Evolutionary conservation across 2,797 vertebrate species (phyloP).

Genomic region (Girardinus metallicus): DNA sequence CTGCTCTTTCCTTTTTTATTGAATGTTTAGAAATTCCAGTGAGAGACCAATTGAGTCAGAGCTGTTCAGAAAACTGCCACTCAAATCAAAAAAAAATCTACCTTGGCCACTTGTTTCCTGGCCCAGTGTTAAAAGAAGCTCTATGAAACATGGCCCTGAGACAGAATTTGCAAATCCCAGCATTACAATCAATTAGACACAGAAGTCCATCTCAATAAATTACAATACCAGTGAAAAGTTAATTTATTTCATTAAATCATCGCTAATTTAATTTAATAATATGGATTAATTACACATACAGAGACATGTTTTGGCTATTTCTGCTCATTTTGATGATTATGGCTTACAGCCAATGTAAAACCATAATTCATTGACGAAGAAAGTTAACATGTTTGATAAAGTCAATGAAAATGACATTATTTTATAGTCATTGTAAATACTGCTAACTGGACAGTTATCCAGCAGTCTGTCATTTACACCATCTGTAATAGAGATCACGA

Average conservation of each 20-base stretch:
- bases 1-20: constrained; percentile 56
- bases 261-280: neutral
- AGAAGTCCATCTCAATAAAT: neutral
- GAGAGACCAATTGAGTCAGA: constrained; percentile 74
- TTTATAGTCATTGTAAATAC: neutral
- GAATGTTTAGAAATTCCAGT: constrained; percentile 71
- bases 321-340: neutral
- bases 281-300: neutral
- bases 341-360: neutral
- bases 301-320: neutral
- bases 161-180: constrained; percentile 8
- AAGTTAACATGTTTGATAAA: neutral
- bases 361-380: neutral
- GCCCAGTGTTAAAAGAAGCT: constrained; percentile 36
- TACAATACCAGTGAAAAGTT: neutral
- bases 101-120: constrained; percentile 64
- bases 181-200: constrained; percentile 7
- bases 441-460: neutral
- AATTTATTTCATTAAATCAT: neutral
- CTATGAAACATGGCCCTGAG: constrained; percentile 28
- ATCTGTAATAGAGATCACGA: neutral
- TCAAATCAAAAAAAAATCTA: constrained; percentile 55
- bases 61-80: constrained; percentile 65
- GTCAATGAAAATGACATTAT: neutral
- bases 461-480: neutral